Evolutionary conservation across 2,113 vertebrate species (phyloP), one percentile per base, ranked within the genome.

Genomic region (Rhinoptilus africanus): DNA sequence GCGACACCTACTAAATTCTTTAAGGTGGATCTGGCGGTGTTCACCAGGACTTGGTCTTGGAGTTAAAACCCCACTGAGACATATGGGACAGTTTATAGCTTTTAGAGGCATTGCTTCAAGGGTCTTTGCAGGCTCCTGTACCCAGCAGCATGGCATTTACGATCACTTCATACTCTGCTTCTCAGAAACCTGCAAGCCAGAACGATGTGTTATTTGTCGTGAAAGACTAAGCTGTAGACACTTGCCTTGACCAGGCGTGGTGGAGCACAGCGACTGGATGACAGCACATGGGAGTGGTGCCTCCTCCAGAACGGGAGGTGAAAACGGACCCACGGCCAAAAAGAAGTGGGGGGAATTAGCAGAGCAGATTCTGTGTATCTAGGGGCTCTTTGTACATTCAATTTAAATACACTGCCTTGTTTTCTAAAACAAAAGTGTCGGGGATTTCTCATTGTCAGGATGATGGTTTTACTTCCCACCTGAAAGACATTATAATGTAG

Each of bases 21-120:
- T 12, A 34, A 34, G 34, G 3, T 90, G 28, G 75, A 81, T 15
- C 54, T 83, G 63, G 15, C 63, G 47, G 22, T 19, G 8, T 76
- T 93, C 56, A 39, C 27, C 63, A 67, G 60, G 8, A 56, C 63
- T 85, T 92, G n/a, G 20, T 85, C 67, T 88, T 62, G 64, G 41
- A 92, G 43, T 82, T 89, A 75, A 92, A 83, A 57, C 57, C 66
- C 62, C 59, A 37, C 41, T 41, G 94, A 91, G 71, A 69, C 57
- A 35, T 48, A 24, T 1, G 32, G 41, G 53, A 50, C 62, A 34
- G 41, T 87, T 94, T 72, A 79, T 39, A 47, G 73, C 68, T 89
- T 83, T 85, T 45, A 79, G 77, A 79, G 53, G 27, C 77, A 47
- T 66, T 89, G 80, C 45, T 92, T 89, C 64, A 68, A 68, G 39